Percentiles rank a stretch among this genome's conserved stretches.
Evolutionary conservation across 2,888 invertebrate species (phyloP).

Genomic region (Agrotis clavis): DNA sequence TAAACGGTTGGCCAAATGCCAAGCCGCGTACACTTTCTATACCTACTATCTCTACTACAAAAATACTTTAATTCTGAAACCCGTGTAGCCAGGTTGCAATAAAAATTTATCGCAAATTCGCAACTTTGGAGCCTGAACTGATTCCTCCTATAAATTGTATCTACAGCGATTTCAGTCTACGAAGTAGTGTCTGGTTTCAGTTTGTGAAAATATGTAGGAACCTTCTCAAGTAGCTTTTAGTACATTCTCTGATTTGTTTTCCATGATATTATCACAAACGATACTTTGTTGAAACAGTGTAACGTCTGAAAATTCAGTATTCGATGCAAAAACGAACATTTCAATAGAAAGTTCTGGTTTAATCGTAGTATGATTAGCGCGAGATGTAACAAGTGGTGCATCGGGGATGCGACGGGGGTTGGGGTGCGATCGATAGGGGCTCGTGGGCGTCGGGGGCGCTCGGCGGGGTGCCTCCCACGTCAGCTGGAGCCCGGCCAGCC

Average conservation of each 20-base stretch:
- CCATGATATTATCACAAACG: background rate
- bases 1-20: constrained; percentile 67
- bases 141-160: constrained; percentile 4
- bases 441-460: constrained; percentile 62
- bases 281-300: constrained; percentile 3
- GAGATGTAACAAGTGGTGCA: constrained; percentile 88
- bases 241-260: background rate
- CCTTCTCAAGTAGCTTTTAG: background rate
- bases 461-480: constrained; percentile 69
- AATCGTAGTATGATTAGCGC: constrained; percentile 51
- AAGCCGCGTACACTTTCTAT: constrained; percentile 62
- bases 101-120: constrained; percentile 25
- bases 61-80: constrained; percentile 50
- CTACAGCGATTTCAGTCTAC: background rate
- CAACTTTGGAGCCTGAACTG: constrained; percentile 19
- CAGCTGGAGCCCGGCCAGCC: constrained; percentile 76
- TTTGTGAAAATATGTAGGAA: background rate
- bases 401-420: constrained; percentile 73
- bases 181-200: background rate
- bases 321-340: constrained; percentile 18
- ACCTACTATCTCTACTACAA: constrained; percentile 52
- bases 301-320: background rate
- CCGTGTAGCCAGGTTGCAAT: constrained; percentile 31
- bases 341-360: constrained; percentile 16
- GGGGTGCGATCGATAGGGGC: constrained; percentile 73